Evolutionary conservation across 1,140 invertebrate genomes (phyloP).

Genomic region (Drosophila pectinifera): DNA sequence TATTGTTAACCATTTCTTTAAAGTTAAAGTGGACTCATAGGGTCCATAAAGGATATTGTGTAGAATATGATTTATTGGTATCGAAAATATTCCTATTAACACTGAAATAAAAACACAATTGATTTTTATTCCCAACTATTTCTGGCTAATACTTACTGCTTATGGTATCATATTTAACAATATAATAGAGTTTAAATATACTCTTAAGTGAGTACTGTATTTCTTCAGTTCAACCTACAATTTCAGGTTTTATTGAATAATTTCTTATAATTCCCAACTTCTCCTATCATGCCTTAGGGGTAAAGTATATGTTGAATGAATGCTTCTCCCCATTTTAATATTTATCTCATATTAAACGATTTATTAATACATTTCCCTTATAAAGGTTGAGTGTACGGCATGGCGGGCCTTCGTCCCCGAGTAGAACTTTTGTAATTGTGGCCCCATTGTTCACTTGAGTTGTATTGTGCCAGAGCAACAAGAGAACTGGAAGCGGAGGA

Average conservation of each 20-base stretch:
- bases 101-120: too few relatives aligned
- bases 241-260: neutral
- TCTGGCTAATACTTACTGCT: too few relatives aligned
- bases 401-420: constrained; percentile 8
- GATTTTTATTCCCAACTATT: too few relatives aligned
- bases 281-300: too few relatives aligned
- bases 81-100: too few relatives aligned
- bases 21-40: neutral
- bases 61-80: too few relatives aligned
- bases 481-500: constrained; percentile 24
- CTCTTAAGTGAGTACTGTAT: too few relatives aligned
- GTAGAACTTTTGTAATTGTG: constrained; percentile 57
- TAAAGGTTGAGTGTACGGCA: constrained; percentile 6
- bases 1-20: neutral
- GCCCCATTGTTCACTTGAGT: constrained; percentile 55
- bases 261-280: neutral
- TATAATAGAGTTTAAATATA: too few relatives aligned
- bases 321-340: neutral
- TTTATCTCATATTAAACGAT: neutral
- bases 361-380: neutral
- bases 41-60: too few relatives aligned
- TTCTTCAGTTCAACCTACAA: neutral
- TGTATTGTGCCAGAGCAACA: constrained; percentile 30
- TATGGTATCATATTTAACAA: too few relatives aligned
- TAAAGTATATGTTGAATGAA: neutral